Evolutionary conservation across 2,888 invertebrate genomes (phyloP).

Genomic region (Polydesmus complanatus): DNA sequence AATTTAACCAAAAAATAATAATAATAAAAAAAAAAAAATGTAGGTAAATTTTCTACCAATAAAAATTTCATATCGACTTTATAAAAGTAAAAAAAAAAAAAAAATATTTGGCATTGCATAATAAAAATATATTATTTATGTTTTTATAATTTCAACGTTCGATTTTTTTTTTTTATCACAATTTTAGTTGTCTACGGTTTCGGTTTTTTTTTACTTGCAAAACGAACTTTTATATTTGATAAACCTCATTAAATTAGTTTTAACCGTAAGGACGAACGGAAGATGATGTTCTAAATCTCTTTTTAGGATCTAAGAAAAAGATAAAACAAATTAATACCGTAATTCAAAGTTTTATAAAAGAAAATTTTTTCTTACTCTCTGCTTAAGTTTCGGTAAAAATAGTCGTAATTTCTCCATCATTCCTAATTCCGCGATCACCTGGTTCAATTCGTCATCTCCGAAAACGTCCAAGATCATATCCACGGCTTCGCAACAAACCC

Average conservation of each 20-base stretch:
- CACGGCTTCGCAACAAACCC: slow-evolving; percentile 58
- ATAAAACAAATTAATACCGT: background rate
- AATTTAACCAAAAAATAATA: no score
- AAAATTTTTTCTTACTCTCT: slow-evolving; percentile 40
- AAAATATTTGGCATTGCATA: no score
- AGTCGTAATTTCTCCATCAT: slow-evolving; percentile 46
- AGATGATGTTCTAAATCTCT: slow-evolving; percentile 51
- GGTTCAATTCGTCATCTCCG: slow-evolving; percentile 58
- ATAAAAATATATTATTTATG: no score
- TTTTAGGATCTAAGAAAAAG: slow-evolving; percentile 24
- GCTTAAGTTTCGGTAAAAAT: slow-evolving; percentile 47
- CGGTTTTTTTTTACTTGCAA: no score
- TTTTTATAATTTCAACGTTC: no score
- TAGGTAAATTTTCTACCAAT: no score
- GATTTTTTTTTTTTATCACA: no score
- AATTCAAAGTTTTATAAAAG: background rate
- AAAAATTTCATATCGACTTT: no score
- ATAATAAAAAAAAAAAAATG: no score
- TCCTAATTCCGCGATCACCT: slow-evolving; percentile 46
- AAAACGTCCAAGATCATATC: slow-evolving; percentile 64
- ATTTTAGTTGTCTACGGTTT: no score
- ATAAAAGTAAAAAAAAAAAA: no score
- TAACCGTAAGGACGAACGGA: slow-evolving; percentile 53
- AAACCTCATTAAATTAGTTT: slow-evolving; percentile 44
- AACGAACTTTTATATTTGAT: background rate